Base-by-base conservation (phyloP, 2,888 invertebrate genomes). In the Icerya purchasi region DNA sequence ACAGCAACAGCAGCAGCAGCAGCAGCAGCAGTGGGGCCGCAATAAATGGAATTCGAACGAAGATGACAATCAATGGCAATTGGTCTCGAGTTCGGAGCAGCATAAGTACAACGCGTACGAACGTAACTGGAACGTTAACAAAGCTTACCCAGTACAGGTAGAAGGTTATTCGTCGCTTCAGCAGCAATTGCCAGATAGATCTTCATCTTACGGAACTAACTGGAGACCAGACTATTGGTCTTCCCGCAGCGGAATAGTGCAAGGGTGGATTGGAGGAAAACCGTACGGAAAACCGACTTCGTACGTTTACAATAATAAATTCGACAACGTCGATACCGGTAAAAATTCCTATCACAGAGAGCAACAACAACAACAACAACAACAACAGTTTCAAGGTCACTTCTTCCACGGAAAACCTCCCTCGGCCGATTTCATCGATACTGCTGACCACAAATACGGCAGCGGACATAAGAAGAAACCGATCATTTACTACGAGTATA, bases 111-210 rank as follows among this genome's bases (percentile, higher is more conserved):
- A 56, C 3, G 54, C 22, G 8, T 25, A 56, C 25, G 55, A 56
- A n/a, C 58, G 25, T 3, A 20, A n/a, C 55, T 25, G 60, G 56
- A n/a, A 21, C 19, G 22, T 8, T 36, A 57, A n/a, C 5, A 49
- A 3, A 19, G 25, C n/a, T 10, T 50, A 25, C 3, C 23, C 8
- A 52, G 50, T 49, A 19, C 53, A 19, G 20, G 56, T 50, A 49
- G 52, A 51, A n/a, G 53, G 36, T 59, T 49, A 36, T 36, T 36
- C 36, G 36, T n/a, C n/a, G n/a, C n/a, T n/a, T n/a, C n/a, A n/a
- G n/a, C n/a, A n/a, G n/a, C n/a, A n/a, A n/a, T 14, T 8, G 5
- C 36, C 8, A 14, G 36, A 36, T 36, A 5, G 36, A 36, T 8
- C 36, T 5, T 36, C 36, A 36, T 8, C 5, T 36, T 5, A 36